Evolutionary conservation across 2,797 vertebrate species (phyloP).

Genomic region (Acrocephalus scirpaceus): DNA sequence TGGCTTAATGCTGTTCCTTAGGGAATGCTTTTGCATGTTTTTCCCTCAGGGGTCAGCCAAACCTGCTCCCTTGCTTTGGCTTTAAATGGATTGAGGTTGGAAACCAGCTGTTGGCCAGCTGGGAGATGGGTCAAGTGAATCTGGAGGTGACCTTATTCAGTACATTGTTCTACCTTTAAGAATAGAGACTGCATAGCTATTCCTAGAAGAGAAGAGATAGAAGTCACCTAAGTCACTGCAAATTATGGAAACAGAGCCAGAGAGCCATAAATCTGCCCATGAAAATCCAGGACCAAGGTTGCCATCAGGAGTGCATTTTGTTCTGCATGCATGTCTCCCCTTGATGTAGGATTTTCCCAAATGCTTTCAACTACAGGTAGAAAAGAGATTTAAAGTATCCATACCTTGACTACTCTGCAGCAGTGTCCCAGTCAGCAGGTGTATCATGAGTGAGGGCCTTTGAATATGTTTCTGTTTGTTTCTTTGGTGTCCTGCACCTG

Average conservation of each 20-base stretch:
- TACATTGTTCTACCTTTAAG: background rate
- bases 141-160: background rate
- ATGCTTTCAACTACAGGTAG: background rate
- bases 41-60: background rate
- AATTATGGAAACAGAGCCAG: background rate
- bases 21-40: background rate
- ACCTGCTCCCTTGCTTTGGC: background rate
- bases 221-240: background rate
- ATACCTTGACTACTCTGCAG: background rate
- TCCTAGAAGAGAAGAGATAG: background rate
- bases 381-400: background rate
- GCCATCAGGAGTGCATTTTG: background rate
- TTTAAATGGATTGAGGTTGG: background rate
- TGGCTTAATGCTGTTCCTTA: background rate
- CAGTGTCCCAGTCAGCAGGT: background rate
- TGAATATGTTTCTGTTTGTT: background rate
- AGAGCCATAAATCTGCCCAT: background rate
- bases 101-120: background rate
- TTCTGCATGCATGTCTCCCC: fast-evolving
- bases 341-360: background rate
- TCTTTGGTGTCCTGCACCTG: background rate
- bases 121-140: background rate
- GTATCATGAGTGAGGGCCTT: background rate
- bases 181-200: fast-evolving
- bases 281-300: background rate